Evolutionary conservation across 2,888 invertebrate species (phyloP).

Genomic region (Eustalomyia histrio): DNA sequence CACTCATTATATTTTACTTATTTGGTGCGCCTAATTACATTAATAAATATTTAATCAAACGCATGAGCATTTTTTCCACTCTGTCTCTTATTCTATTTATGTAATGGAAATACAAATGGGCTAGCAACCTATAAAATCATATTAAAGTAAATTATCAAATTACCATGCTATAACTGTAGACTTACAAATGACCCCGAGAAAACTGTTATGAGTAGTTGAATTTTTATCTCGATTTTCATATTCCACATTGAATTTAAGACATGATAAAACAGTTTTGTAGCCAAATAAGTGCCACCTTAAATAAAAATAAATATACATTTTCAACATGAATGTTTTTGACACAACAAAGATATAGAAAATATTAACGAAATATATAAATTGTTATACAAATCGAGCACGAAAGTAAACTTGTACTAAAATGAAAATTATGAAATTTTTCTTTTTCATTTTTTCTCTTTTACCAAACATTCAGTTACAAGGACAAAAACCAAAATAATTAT

Average conservation of each 20-base stretch:
- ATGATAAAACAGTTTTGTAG: not conserved
- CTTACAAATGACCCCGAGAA: too few relatives aligned
- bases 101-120: not conserved
- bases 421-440: too few relatives aligned
- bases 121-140: not conserved
- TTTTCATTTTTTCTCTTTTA: too few relatives aligned
- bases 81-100: slow-evolving; percentile 10
- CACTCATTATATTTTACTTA: slow-evolving; percentile 22
- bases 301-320: not conserved
- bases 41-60: slow-evolving; percentile 53
- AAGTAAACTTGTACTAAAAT: too few relatives aligned
- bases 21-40: slow-evolving; percentile 44
- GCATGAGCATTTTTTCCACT: not conserved
- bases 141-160: not conserved
- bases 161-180: too few relatives aligned
- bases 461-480: too few relatives aligned
- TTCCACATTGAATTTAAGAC: too few relatives aligned
- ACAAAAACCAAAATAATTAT: too few relatives aligned
- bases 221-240: too few relatives aligned
- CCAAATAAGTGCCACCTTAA: not conserved
- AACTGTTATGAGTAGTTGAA: too few relatives aligned
- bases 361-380: too few relatives aligned
- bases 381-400: too few relatives aligned
- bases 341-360: not conserved
- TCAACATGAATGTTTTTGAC: not conserved